Evolutionary conservation across 2,888 invertebrate species (phyloP).

Genomic region (Serrognathus titanus): DNA sequence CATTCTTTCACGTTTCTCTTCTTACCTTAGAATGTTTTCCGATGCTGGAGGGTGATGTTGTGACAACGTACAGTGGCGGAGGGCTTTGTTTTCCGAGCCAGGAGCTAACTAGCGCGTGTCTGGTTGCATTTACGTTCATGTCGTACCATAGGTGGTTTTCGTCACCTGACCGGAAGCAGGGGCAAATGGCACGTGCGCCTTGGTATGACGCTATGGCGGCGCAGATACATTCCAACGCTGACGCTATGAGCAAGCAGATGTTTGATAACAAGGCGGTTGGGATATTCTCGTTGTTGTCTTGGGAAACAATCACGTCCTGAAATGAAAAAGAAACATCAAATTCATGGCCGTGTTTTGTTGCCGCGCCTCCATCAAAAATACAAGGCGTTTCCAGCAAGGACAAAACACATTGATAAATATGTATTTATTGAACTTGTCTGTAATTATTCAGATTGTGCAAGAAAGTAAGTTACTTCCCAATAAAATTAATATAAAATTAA

Average conservation of each 20-base stretch:
- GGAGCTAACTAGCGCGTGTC: conserved; percentile 53
- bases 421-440: no score
- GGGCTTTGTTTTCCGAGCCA: conserved; percentile 55
- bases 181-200: conserved; percentile 55
- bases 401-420: no score
- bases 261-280: conserved; percentile 59
- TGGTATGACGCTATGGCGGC: conserved; percentile 55
- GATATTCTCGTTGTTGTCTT: conserved; percentile 20
- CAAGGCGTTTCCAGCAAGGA: no score
- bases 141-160: conserved; percentile 25
- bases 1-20: not conserved
- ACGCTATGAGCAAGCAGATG: conserved; percentile 59
- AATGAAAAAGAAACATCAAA: not conserved
- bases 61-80: conserved; percentile 42
- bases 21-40: conserved; percentile 30
- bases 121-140: conserved; percentile 4
- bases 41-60: conserved; percentile 33
- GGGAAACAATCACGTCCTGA: not conserved
- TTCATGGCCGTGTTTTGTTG: no score
- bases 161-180: conserved; percentile 53
- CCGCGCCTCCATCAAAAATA: no score
- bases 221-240: conserved; percentile 57
- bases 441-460: no score
- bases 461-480: no score
- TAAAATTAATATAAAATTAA: no score